These are phyloP conservation scores for Sthenelais limicola DNA, from an alignment of 2,888 invertebrate genomes.

Conservation along the genomic window DNA sequence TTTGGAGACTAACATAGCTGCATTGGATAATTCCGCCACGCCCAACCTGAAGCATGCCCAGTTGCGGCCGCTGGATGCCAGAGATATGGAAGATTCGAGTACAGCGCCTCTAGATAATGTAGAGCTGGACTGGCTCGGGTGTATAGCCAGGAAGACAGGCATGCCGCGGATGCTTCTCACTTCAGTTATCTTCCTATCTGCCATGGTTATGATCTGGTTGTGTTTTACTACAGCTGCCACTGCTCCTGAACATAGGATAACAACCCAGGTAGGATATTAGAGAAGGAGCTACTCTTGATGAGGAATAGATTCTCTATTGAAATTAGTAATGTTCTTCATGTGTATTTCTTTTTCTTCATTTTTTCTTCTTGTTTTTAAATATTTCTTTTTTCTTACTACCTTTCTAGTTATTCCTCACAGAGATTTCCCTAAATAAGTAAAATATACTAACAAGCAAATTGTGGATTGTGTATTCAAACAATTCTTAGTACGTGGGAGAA, in stretches of 20 bases:
- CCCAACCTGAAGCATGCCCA: slow-evolving; percentile 62
- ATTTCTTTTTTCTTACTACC: too few relatives aligned
- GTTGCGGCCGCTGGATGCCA: slow-evolving; percentile 50
- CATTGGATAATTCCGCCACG: slow-evolving; percentile 67
- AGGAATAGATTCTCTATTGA: too few relatives aligned
- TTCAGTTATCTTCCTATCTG: slow-evolving; percentile 72
- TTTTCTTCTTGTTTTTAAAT: too few relatives aligned
- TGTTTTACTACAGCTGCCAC: slow-evolving; percentile 71
- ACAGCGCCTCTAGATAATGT: background rate
- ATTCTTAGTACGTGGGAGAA: too few relatives aligned
- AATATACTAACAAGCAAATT: too few relatives aligned
- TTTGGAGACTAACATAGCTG: slow-evolving; percentile 64
- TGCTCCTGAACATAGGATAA: slow-evolving; percentile 65
- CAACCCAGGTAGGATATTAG: slow-evolving; percentile 49
- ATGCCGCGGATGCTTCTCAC: slow-evolving; percentile 74
- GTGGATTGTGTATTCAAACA: too few relatives aligned
- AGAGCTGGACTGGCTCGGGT: slow-evolving; percentile 56
- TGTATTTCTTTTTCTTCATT: too few relatives aligned
- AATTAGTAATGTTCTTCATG: too few relatives aligned
- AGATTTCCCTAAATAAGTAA: too few relatives aligned
- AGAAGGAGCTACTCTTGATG: background rate
- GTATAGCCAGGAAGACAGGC: slow-evolving; percentile 74
- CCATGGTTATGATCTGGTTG: slow-evolving; percentile 74
- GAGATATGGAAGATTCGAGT: background rate
- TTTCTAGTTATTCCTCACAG: too few relatives aligned